A percentile compares a stretch with the other conserved stretches of the same genome.
Conservation (phyloP, 2,797 vertebrate species). For the Melanotaenia maccullochi region DNA sequence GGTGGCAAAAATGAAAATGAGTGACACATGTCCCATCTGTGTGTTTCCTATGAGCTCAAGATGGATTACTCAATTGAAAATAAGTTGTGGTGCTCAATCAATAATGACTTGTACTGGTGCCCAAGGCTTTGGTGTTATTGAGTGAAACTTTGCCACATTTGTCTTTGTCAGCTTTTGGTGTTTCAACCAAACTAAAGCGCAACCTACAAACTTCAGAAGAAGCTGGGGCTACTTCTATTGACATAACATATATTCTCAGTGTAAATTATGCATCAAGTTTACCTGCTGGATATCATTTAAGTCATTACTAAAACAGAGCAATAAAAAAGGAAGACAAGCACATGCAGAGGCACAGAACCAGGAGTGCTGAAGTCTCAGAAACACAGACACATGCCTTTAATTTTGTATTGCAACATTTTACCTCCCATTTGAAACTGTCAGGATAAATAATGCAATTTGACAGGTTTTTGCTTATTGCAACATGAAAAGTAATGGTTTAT, state of each 20-base stretch:
- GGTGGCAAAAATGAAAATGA: slow-evolving; percentile 7
- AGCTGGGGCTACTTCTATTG: slow-evolving; percentile 6
- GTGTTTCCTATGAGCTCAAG: slow-evolving; percentile 7
- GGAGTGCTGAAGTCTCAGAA: neutral
- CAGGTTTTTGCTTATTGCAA: neutral
- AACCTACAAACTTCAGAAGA: slow-evolving; percentile 23
- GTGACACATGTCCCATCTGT: neutral
- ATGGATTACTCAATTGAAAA: slow-evolving; percentile 48
- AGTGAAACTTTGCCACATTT: slow-evolving; percentile 33
- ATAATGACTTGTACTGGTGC: slow-evolving; percentile 26
- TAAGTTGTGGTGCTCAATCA: slow-evolving; percentile 25
- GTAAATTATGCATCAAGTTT: slow-evolving; percentile 51
- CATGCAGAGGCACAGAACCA: neutral
- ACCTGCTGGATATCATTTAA: slow-evolving; percentile 16
- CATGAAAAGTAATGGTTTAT: neutral
- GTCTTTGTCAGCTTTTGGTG: slow-evolving; percentile 55
- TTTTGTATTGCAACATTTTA: neutral
- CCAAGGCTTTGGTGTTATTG: slow-evolving; percentile 60
- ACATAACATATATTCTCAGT: slow-evolving; percentile 34
- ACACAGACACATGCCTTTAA: neutral
- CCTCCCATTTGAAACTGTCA: neutral
- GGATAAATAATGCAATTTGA: neutral
- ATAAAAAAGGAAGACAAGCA: slow-evolving; percentile 13
- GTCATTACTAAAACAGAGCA: slow-evolving; percentile 29
- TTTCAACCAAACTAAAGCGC: slow-evolving; percentile 23